Evolutionary conservation across 2,113 vertebrate species (phyloP).

Genomic region (Lucifuga dentata): DNA sequence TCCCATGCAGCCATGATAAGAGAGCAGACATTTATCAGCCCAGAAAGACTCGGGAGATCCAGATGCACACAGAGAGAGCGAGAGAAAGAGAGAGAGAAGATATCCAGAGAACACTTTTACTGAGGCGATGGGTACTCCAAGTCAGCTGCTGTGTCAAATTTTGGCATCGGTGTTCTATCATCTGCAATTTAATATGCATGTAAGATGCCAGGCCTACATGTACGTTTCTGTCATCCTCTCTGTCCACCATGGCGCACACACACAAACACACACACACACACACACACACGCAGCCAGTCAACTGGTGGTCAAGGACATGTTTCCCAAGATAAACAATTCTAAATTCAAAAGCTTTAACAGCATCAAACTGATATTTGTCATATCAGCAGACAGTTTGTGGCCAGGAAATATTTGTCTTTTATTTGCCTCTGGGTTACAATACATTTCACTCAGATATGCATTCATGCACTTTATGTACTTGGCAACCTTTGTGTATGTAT

Average conservation of each 20-base stretch:
- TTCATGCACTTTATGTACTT: conserved; percentile 56
- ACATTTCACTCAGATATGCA: conserved; percentile 50
- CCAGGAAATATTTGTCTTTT: conserved; percentile 59
- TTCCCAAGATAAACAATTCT: conserved; percentile 58
- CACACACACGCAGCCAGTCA: conserved; percentile 31
- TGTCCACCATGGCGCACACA: conserved; percentile 24
- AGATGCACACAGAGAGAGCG: conserved; percentile 25
- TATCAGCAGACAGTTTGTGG: conserved; percentile 54
- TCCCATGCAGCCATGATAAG: conserved; percentile 38
- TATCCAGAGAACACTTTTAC: conserved; percentile 51
- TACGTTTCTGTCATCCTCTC: conserved; percentile 11
- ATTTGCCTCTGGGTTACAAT: conserved; percentile 53
- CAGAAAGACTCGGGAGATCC: conserved; percentile 34
- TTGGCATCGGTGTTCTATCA: conserved; percentile 49
- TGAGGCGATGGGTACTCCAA: conserved; percentile 37
- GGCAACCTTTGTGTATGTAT: conserved; percentile 36
- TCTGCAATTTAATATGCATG: conserved; percentile 34
- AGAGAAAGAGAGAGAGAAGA: too few relatives aligned
- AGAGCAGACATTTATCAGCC: conserved; percentile 52
- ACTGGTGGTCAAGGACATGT: conserved; percentile 58
- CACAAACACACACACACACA: conserved; percentile 14
- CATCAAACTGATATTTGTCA: conserved; percentile 66
- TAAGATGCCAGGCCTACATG: conserved; percentile 33
- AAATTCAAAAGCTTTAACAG: conserved; percentile 58
- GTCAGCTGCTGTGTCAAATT: conserved; percentile 44